Base-by-base conservation (phyloP, 2,797 vertebrate genomes). In the Pangasius larnaudii region DNA sequence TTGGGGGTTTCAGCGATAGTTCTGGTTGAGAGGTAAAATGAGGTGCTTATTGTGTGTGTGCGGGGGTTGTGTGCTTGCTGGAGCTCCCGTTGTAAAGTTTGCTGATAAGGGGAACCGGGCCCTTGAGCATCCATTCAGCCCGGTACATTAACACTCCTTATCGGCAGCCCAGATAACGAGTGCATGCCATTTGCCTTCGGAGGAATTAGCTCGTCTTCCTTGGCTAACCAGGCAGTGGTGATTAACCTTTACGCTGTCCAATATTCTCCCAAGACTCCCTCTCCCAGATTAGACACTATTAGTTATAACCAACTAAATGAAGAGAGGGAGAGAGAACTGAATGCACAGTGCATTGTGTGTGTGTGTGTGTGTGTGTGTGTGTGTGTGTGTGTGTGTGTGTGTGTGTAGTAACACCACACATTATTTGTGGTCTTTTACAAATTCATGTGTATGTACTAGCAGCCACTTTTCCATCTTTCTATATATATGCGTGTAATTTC, bases 261-360 rank as follows among this genome's bases (percentile, higher is more conserved):
- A 99, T 99, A 99, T 99, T 99, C 98, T 98, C 98, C 94, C 97
- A 97, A 98, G 98, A 98, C 97, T 98, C 97, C 97, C 94, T 97
- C 96, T 96, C 93, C 96, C 96, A 98, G 98, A 99, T 99, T 99
- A 99, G 98, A 98, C 96, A 97, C 98, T 98, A 98, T 99, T 99
- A 99, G 98, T 99, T 99, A 99, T 98, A 98, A 99, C 97, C 98
- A 99, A 99, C 98, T 99, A 99, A 99, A 99, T 99, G 97, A 99
- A 97, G 83, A 84, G 89, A 79, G 90, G 77, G 90, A 88, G 90
- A 63, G 89, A 90, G 89, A 84, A 81, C 65, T 42, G n/a, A 58
- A 61, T 63, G 80, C 84, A 61, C 36, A n/a, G 5, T 61, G 79
- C 30, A 79, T 46, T 46, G 49, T 56, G 71, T 78, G 86, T 58